Evolutionary conservation across 2,797 vertebrate species (phyloP).

Genomic region (Channallabes apus): DNA sequence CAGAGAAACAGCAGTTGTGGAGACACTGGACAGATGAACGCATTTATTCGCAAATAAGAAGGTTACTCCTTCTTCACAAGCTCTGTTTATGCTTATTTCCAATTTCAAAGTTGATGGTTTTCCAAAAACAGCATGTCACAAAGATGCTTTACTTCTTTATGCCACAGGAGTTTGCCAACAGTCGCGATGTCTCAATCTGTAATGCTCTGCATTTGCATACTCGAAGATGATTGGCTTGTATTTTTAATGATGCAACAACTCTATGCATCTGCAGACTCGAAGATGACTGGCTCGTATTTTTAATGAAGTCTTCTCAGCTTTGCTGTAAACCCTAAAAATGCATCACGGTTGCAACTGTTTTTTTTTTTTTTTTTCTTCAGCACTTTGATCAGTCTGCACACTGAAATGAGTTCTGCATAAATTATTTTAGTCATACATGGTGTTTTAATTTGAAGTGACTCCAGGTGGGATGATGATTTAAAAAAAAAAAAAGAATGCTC

Average conservation of each 20-base stretch:
- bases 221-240: background rate
- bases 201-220: background rate
- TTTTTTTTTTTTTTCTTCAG: background rate
- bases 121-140: background rate
- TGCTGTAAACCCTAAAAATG: background rate
- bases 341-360: no score
- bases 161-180: background rate
- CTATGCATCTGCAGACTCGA: background rate
- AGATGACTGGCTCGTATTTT: background rate
- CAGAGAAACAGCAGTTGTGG: background rate
- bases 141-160: background rate
- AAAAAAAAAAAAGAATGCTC: background rate
- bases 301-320: background rate
- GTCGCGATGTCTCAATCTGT: background rate
- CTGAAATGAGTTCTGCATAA: background rate
- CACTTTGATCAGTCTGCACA: background rate
- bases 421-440: background rate
- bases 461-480: background rate
- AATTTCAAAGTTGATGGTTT: background rate
- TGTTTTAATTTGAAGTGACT: background rate
- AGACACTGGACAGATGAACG: background rate
- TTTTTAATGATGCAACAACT: background rate
- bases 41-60: background rate
- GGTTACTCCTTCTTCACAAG: background rate
- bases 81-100: background rate